A percentile compares a stretch with the other conserved stretches of the same genome.
Evolutionary conservation across 2,888 invertebrate genomes (phyloP).

Genomic region (Leucoma salicis): DNA sequence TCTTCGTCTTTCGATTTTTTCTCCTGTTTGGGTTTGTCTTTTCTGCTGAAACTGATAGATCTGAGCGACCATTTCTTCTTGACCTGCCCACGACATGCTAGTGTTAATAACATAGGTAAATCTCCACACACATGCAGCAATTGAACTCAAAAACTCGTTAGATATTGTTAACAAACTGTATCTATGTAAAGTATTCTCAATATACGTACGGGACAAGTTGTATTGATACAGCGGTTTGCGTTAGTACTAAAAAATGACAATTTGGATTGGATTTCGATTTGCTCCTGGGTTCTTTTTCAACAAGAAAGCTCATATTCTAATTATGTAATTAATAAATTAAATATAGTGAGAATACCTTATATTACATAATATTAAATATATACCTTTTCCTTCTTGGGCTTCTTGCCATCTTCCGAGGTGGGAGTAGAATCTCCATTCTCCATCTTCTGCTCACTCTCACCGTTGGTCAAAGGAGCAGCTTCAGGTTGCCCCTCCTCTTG

Average conservation of each 20-base stretch:
- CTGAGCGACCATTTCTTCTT: constrained; percentile 96
- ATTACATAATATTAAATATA: too few relatives aligned
- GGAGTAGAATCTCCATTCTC: constrained; percentile 65
- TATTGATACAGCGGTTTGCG: too few relatives aligned
- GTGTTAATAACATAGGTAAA: constrained; percentile 43
- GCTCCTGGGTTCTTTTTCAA: too few relatives aligned
- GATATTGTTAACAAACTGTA: constrained; percentile 18
- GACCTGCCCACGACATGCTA: constrained; percentile 72
- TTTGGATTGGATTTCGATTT: too few relatives aligned
- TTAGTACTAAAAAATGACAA: too few relatives aligned
- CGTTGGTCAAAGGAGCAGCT: constrained; percentile 59
- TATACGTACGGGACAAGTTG: too few relatives aligned
- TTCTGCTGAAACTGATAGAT: constrained; percentile 92
- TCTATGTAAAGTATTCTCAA: too few relatives aligned
- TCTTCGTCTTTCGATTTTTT: constrained; percentile 84
- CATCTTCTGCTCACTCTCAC: constrained; percentile 67
- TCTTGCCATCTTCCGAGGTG: constrained; percentile 77
- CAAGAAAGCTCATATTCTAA: too few relatives aligned
- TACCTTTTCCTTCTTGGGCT: constrained; percentile 86
- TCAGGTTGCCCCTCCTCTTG: constrained; percentile 53
- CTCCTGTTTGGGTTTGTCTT: constrained; percentile 92
- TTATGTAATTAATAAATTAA: too few relatives aligned
- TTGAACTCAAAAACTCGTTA: constrained; percentile 11
- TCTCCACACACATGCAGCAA: constrained; percentile 41
- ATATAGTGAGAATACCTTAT: too few relatives aligned